These are phyloP conservation scores for Elephas maximus DNA, from an alignment of 2,113 vertebrate species.

Conservation along the genomic window DNA sequence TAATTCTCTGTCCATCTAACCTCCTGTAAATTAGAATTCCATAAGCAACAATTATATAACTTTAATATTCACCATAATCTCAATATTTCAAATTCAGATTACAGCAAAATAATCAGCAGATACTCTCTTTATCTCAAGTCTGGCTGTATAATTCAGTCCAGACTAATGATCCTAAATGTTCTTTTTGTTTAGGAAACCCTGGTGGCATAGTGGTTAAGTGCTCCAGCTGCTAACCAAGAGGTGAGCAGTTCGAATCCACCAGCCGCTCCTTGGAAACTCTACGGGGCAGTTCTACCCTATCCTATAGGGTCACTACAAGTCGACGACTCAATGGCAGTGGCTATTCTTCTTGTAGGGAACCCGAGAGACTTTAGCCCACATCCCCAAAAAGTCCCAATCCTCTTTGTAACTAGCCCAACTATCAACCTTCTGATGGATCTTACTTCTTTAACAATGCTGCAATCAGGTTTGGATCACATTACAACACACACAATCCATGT, in stretches of 20 bases:
- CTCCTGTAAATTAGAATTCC: constrained; percentile 57
- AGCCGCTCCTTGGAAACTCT: no score
- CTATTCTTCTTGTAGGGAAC: background rate
- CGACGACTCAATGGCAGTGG: no score
- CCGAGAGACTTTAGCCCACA: constrained; percentile 14
- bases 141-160: constrained; percentile 1
- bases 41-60: background rate
- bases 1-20: constrained; percentile 35
- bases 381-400: background rate
- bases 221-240: no score
- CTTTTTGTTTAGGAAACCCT: background rate
- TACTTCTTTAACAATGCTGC: background rate
- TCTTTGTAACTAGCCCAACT: background rate
- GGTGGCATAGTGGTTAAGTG: no score
- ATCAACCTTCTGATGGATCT: background rate
- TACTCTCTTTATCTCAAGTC: constrained; percentile 26
- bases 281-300: no score
- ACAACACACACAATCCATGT: background rate
- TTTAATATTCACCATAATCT: constrained; percentile 22
- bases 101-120: constrained; percentile 9
- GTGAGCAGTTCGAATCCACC: no score
- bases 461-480: background rate
- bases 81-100: constrained; percentile 7
- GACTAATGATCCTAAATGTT: background rate
- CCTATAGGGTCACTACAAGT: no score